Evolutionary conservation across 2,113 vertebrate genomes (phyloP), one percentile per base, ranked within the genome.

Genomic region (Spilogale gracilis): DNA sequence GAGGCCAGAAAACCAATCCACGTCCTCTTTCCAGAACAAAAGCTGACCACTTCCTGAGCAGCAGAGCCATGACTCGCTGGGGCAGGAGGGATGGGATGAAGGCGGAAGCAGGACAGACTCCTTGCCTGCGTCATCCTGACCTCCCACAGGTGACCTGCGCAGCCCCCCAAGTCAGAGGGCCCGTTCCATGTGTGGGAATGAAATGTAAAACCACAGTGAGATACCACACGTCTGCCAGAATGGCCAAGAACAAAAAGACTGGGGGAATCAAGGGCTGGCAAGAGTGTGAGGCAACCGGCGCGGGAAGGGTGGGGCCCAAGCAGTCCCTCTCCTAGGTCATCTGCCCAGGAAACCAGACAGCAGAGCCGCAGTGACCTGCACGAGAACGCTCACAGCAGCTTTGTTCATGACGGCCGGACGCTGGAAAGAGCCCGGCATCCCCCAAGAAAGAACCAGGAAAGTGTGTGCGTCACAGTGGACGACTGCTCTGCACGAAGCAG

Each of bases 401-500:
- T 17, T 12, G 56, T 6, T 25, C 32, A 2, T 0, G 1, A 45
- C 0, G 27, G 32, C 12, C 18, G 25, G 16, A 63, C 21, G 25
- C 43, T 3, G 25, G 5, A n/a, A n/a, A 9, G 1, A 21, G 25
- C 73, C 43, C 23, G 3, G 60, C 17, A 25, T 52, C 52, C 25
- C 1, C 21, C 17, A 27, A 4, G 2, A 30, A 30, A 85, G 52
- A 30, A 21, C 13, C 12, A 25, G 54, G 45, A 32, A 38, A 74
- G n/a, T 3, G 30, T 38, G 74, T 11, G 67, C 27, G 38, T 38
- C 58, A 17, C 5, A 30, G 25, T 0, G 23, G 23, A 52, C 11
- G 0, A 38, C 32, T 4, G 12, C 30, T n/a, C 11, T 45, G 63
- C 27, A 16, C 9, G 10, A 52, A 27, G 56, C 23, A 87, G 69